phyloP scores from a whole-genome alignment of 2,888 invertebrate species.

The Lumbricus terrestris region DNA sequence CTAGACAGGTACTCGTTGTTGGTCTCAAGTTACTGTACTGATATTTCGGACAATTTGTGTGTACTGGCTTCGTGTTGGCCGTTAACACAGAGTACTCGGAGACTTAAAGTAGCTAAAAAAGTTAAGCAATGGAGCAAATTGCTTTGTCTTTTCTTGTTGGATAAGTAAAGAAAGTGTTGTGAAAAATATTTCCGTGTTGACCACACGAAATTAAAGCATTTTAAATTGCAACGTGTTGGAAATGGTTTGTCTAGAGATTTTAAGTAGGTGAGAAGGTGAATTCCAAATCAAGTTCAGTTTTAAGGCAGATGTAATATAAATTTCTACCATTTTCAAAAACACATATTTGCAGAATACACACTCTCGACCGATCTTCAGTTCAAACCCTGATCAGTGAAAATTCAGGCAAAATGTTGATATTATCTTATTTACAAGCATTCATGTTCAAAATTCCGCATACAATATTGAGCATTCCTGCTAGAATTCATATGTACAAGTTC shows the following conservation, averaged over 20 bases:
- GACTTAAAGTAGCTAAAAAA: background rate
- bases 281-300: background rate
- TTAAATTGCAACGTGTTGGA: too few relatives aligned
- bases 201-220: too few relatives aligned
- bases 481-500: slow-evolving; percentile 45
- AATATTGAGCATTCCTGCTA: background rate
- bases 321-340: background rate
- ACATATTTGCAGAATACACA: background rate
- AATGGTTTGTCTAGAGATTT: background rate
- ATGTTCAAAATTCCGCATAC: slow-evolving; percentile 48
- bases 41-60: background rate
- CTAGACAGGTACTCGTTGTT: background rate
- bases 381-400: background rate
- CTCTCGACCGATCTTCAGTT: background rate
- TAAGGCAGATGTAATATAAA: background rate
- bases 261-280: background rate
- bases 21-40: background rate
- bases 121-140: background rate
- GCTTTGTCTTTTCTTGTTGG: background rate
- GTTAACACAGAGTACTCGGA: background rate
- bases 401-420: background rate
- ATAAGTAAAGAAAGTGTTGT: background rate
- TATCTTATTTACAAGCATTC: slow-evolving; percentile 29
- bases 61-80: background rate
- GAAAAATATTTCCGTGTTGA: background rate